Evolutionary conservation across 1,140 invertebrate genomes (phyloP).

Genomic region (Pogonus chalceus): DNA sequence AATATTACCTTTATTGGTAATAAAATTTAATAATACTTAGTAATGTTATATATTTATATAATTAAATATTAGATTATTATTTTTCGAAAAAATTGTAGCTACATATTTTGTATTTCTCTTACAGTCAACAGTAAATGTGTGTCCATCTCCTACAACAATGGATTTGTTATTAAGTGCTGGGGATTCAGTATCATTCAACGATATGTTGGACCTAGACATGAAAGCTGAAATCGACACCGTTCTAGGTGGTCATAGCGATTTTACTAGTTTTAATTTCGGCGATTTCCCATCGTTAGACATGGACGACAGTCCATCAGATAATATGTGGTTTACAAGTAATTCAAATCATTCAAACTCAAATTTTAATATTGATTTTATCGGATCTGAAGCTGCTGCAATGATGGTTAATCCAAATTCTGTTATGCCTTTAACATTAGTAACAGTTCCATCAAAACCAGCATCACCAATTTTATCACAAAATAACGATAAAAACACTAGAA

Average conservation of each 20-base stretch:
- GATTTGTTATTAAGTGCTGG: conserved; percentile 42
- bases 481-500: conserved; percentile 38
- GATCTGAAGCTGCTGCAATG: conserved; percentile 56
- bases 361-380: conserved; percentile 60
- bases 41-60: not conserved
- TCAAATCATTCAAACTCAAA: conserved; percentile 52
- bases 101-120: not conserved
- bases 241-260: conserved; percentile 53
- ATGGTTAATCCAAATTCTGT: conserved; percentile 73
- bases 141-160: conserved; percentile 32
- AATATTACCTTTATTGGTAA: conserved; percentile 4
- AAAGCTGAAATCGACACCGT: conserved; percentile 70
- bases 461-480: conserved; percentile 44
- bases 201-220: conserved; percentile 67
- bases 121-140: conserved; percentile 20
- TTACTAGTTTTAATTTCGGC: conserved; percentile 49
- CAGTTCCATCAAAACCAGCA: conserved; percentile 16
- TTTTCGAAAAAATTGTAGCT: not conserved
- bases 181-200: conserved; percentile 55
- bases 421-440: conserved; percentile 39
- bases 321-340: conserved; percentile 42
- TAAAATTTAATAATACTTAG: not conserved
- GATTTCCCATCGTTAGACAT: conserved; percentile 55
- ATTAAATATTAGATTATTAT: not conserved
- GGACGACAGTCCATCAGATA: conserved; percentile 48